These are phyloP conservation scores for Stenoptilia bipunctidactyla DNA, from an alignment of 2,888 invertebrate species.

Conservation along the genomic window DNA sequence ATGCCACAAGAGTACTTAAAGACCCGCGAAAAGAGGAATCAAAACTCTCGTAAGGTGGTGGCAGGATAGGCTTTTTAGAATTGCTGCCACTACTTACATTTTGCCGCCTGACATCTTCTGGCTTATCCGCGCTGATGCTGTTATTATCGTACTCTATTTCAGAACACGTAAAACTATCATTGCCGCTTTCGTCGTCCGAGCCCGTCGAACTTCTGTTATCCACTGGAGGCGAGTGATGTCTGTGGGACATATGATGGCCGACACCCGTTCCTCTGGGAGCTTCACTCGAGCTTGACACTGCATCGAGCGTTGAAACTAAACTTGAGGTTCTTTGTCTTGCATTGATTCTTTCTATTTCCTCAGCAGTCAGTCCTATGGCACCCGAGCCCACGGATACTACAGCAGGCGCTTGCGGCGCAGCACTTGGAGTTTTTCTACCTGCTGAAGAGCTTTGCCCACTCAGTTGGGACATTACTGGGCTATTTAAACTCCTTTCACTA, in stretches of 20 bases:
- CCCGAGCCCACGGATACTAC: conserved; percentile 75
- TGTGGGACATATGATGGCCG: conserved; percentile 77
- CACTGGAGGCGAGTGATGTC: conserved; percentile 80
- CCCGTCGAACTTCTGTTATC: conserved; percentile 82
- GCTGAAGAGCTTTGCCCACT: conserved; percentile 89
- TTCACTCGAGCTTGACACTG: conserved; percentile 91
- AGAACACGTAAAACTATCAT: conserved; percentile 98
- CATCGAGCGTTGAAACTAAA: conserved; percentile 91
- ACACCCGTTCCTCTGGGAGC: conserved; percentile 78
- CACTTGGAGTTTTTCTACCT: conserved; percentile 79
- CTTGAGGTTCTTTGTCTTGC: conserved; percentile 90
- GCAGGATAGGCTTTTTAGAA: conserved; percentile 77
- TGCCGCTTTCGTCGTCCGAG: conserved; percentile 92
- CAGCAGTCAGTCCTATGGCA: conserved; percentile 89
- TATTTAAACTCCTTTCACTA: conserved; percentile 91
- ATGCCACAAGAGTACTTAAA: conserved; percentile 92
- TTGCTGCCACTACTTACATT: conserved; percentile 66
- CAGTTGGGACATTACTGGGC: conserved; percentile 92
- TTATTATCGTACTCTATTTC: conserved; percentile 97
- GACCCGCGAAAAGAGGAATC: conserved; percentile 96
- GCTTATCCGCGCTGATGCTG: conserved; percentile 84
- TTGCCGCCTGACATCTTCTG: conserved; percentile 72
- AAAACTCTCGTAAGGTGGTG: conserved; percentile 89
- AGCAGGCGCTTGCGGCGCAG: conserved; percentile 77
- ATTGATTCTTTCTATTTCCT: conserved; percentile 92